These are phyloP conservation scores for Syngnathus floridae DNA, from an alignment of 2,113 vertebrate genomes.

Conservation along the genomic window DNA sequence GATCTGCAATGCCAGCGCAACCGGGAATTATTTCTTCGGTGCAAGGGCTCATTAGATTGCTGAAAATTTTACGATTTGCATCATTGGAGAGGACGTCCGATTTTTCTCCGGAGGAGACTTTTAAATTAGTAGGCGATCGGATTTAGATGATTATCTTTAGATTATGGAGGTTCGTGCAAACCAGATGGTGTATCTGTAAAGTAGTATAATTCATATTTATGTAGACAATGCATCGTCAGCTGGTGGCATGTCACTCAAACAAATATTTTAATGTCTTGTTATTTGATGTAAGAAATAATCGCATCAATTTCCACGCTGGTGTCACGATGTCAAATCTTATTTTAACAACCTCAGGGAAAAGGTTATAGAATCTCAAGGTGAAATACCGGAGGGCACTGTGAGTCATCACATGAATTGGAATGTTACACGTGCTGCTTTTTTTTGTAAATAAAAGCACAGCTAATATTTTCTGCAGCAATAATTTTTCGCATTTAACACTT, in stretches of 20 bases:
- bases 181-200: conserved; percentile 31
- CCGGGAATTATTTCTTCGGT: conserved; percentile 24
- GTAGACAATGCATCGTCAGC: conserved; percentile 16
- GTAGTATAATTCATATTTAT: conserved; percentile 24
- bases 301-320: conserved; percentile 17
- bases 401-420: conserved; percentile 18
- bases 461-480: conserved; percentile 28
- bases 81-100: conserved; percentile 14
- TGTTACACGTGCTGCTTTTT: conserved; percentile 7
- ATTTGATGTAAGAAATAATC: conserved; percentile 11
- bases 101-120: conserved; percentile 22
- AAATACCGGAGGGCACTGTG: conserved; percentile 37
- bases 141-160: conserved; percentile 8
- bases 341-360: conserved; percentile 38
- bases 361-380: conserved; percentile 46
- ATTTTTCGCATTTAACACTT: conserved; percentile 31
- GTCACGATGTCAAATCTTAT: conserved; percentile 20
- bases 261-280: conserved; percentile 16
- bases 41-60: conserved; percentile 35
- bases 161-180: conserved; percentile 3
- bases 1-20: conserved; percentile 31
- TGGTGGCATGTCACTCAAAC: conserved; percentile 36
- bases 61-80: conserved; percentile 20
- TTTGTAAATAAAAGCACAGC: conserved; percentile 16
- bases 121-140: conserved; percentile 20